A percentile compares a stretch with the other conserved stretches of the same genome.
phyloP scores from a whole-genome alignment of 2,797 vertebrate genomes.

The Danio aesculapii region DNA sequence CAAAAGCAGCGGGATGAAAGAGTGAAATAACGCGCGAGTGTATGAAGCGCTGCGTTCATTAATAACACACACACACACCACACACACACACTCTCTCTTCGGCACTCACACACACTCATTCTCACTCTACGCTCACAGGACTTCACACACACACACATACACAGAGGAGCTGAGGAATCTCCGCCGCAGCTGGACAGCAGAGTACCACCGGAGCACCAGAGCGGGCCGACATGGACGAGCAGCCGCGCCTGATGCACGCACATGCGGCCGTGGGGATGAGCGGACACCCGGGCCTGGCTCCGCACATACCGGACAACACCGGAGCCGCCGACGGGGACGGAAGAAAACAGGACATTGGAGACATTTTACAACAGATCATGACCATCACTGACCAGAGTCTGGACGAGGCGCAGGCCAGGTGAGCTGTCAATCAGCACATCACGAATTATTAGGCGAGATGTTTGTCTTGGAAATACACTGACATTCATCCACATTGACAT shows the following conservation, averaged over 20 bases:
- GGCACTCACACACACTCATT: conserved; percentile 22
- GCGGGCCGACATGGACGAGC: conserved; percentile 90
- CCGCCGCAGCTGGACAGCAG: conserved; percentile 57
- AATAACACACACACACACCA: conserved; percentile 47
- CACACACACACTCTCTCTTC: not conserved
- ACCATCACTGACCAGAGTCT: conserved; percentile 99
- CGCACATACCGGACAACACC: conserved; percentile 92
- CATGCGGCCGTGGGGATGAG: conserved; percentile 93
- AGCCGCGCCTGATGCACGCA: conserved; percentile 95
- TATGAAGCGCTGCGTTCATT: conserved; percentile 57
- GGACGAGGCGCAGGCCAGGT: conserved; percentile 98
- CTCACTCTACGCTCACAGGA: too few species aligned
- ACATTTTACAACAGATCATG: conserved; percentile 99
- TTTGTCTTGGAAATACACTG: too few species aligned
- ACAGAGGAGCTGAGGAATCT: conserved; percentile 74
- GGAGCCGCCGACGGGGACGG: conserved; percentile 90
- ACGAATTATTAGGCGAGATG: too few species aligned
- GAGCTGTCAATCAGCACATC: conserved; percentile 64
- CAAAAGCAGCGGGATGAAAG: conserved; percentile 86
- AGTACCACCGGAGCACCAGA: conserved; percentile 41
- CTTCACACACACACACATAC: conserved; percentile 52
- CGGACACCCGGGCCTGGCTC: conserved; percentile 93
- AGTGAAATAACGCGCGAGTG: conserved; percentile 68
- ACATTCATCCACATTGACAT: not conserved
- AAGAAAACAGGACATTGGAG: conserved; percentile 97